Percentiles rank a stretch among this genome's conserved stretches.
Evolutionary conservation across 2,113 vertebrate genomes (phyloP).

Genomic region (Uria lomvia): DNA sequence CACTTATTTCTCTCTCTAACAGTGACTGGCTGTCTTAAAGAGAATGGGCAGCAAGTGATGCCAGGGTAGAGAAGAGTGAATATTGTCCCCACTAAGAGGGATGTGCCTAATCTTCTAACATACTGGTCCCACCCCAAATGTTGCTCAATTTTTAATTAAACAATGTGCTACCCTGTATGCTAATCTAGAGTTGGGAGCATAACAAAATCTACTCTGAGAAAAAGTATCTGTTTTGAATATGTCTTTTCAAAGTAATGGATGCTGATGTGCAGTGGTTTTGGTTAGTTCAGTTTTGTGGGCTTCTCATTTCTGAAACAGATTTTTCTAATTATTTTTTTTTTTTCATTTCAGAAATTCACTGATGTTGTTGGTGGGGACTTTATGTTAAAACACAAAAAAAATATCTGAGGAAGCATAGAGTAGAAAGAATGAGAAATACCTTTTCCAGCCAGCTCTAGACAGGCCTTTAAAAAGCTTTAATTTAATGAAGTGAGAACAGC

Average conservation of each 20-base stretch:
- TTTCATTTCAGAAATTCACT: not conserved
- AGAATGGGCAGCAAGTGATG: not conserved
- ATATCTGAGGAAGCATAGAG: not conserved
- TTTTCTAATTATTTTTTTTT: not conserved
- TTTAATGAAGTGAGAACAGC: constrained; percentile 16
- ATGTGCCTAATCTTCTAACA: not conserved
- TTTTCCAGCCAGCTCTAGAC: not conserved
- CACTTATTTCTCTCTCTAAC: not conserved
- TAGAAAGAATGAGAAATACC: not conserved
- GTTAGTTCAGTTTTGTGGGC: not conserved
- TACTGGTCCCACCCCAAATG: not conserved
- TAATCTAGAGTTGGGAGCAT: not conserved
- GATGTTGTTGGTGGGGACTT: not conserved
- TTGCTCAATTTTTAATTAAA: not conserved
- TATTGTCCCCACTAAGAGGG: not conserved
- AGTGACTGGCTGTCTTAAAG: not conserved
- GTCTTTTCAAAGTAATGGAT: not conserved
- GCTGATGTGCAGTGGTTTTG: not conserved
- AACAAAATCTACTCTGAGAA: not conserved
- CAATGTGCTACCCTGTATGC: not conserved
- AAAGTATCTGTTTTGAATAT: not conserved
- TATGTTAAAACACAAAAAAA: not conserved
- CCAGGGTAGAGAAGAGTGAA: not conserved
- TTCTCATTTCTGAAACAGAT: not conserved
- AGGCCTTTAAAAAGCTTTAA: not conserved